Percentiles rank a stretch among this genome's conserved stretches.
Conservation (phyloP, 2,888 invertebrate species). For the Andricus quercusramuli region DNA sequence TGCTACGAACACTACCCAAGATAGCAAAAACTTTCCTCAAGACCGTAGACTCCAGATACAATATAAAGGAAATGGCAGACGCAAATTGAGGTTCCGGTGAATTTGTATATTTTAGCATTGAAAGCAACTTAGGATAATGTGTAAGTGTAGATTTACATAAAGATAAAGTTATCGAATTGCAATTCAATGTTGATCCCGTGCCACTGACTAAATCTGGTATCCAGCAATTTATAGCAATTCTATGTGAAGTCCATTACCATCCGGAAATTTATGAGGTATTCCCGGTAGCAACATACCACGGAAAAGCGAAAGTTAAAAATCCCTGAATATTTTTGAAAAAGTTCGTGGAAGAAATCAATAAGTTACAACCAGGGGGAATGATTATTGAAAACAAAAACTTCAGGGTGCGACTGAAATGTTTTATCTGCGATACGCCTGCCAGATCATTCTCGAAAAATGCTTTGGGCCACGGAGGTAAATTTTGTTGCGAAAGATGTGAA, state of each 20-base stretch:
- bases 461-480: neutral
- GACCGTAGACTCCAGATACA: neutral
- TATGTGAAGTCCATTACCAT: neutral
- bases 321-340: neutral
- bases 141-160: neutral
- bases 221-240: neutral
- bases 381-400: neutral
- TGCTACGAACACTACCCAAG: neutral
- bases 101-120: neutral
- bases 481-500: neutral
- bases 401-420: too few relatives aligned
- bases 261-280: conserved; percentile 14
- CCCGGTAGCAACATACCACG: neutral
- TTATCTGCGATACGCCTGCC: too few relatives aligned
- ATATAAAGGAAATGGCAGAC: neutral
- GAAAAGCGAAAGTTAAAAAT: neutral
- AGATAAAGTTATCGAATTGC: conserved; percentile 1
- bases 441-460: neutral
- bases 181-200: conserved; percentile 3
- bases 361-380: neutral
- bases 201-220: neutral
- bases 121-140: neutral
- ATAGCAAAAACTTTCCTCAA: conserved; percentile 8
- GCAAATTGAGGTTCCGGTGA: neutral
- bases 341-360: neutral